Conservation (phyloP, 2,797 vertebrate species). For the Bryconaethiops microstoma region DNA sequence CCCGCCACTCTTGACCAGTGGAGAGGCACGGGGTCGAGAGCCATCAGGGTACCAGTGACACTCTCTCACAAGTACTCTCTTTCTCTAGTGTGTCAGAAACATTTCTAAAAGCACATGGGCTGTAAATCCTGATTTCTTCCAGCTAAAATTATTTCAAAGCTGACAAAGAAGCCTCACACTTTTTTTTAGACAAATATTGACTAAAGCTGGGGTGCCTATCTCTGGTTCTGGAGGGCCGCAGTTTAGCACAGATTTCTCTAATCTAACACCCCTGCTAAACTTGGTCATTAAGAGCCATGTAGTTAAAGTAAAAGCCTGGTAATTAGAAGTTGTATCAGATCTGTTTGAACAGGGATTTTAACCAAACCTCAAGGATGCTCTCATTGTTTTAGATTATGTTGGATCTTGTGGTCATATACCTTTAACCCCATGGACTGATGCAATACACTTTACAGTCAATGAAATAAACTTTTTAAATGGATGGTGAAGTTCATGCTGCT, state of each 20-base stretch:
- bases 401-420: not conserved
- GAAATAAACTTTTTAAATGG: constrained; percentile 5
- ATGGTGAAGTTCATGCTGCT: not conserved
- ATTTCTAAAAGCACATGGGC: constrained; percentile 50
- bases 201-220: not conserved
- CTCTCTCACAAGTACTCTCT: constrained; percentile 65
- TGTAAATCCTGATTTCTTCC: constrained; percentile 44
- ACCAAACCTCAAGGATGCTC: not conserved
- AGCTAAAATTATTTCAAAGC: not conserved
- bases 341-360: no score
- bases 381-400: not conserved
- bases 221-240: not conserved
- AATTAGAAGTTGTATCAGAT: not conserved
- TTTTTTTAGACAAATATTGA: not conserved
- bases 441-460: not conserved
- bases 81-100: constrained; percentile 68
- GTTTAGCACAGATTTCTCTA: not conserved
- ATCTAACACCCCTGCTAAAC: not conserved
- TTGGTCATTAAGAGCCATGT: not conserved
- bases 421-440: not conserved
- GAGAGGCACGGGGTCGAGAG: constrained; percentile 56
- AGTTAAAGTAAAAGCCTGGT: not conserved
- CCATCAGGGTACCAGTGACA: constrained; percentile 40
- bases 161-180: not conserved
- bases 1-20: constrained; percentile 51